Base-by-base conservation (phyloP, 2,113 vertebrate species). In the Oreotrochilus melanogaster region DNA sequence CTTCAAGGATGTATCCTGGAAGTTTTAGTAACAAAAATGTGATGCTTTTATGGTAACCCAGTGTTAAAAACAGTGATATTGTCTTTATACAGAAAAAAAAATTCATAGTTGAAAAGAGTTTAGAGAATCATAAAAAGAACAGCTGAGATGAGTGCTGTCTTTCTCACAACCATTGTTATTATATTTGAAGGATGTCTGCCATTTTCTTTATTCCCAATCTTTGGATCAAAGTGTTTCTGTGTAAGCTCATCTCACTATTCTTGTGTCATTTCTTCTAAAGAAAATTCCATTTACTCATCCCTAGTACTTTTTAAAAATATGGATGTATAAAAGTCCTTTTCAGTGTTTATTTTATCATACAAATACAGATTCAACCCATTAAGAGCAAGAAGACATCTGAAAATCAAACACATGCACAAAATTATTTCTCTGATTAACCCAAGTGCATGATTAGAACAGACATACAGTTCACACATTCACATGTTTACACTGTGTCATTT, bases 1-100 rank as follows among this genome's bases (percentile, higher is more conserved):
- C 54, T 96, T 96, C 75, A 47, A 66, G 42, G 62, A 95, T 82
- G 42, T 61, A 57, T 86, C 81, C 48, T 85, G 33, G 51, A 80
- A 86, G 39, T 74, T 95, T 48, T 90, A 62, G 43, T 86, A 70
- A 70, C 45, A 91, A 76, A 94, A 87, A 70, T 76, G 21, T 70
- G 67, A 39, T 11, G 92, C 75, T 64, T 82, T 78, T 42, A 31
- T 30, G 76, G 56, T 75, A 58, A 76, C 18, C 61, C 11, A 45
- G 51, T n/a, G 21, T 62, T 78, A 51, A 80, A 51, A 78, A 28
- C 28, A 3, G 8, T 28, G 3, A 10, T 76, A 58, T 72, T 87
- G 74, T 74, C n/a, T 86, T 89, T 27, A 58, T 50, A 84, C 6
- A 74, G 47, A 78, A 66, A 47, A 56, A 42, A 5, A 0, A 17